Evolutionary conservation across 2,888 invertebrate genomes (phyloP).

Genomic region (Sclerodermus sp.): DNA sequence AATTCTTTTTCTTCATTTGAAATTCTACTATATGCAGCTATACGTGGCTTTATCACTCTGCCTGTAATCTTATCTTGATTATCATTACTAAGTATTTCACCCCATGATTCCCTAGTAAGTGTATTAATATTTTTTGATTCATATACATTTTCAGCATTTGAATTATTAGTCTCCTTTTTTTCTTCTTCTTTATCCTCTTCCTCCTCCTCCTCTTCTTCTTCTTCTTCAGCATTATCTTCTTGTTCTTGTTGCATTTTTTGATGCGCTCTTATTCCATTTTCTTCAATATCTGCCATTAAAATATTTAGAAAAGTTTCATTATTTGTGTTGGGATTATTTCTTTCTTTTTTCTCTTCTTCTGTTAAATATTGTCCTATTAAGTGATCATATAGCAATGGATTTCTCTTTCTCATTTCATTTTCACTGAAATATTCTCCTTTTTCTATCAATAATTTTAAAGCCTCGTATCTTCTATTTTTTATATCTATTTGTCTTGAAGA

Average conservation of each 20-base stretch:
- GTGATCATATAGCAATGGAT: constrained; percentile 88
- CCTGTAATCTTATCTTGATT: constrained; percentile 50
- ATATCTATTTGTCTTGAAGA: constrained; percentile 62
- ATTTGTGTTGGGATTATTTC: constrained; percentile 65
- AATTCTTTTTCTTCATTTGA: constrained; percentile 63
- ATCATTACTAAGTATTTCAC: constrained; percentile 10
- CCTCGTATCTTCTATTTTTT: constrained; percentile 81
- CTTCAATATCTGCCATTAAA: constrained; percentile 79
- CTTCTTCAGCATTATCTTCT: constrained; percentile 61
- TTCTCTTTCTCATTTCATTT: constrained; percentile 89
- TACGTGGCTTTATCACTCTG: constrained; percentile 49
- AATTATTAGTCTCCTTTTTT: constrained; percentile 35
- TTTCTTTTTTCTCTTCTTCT: constrained; percentile 70
- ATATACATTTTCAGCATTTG: background rate
- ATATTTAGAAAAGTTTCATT: constrained; percentile 72
- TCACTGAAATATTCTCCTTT: constrained; percentile 85
- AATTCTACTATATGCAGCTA: constrained; percentile 27
- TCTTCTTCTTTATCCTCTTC: constrained; percentile 51
- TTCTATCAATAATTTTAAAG: constrained; percentile 72
- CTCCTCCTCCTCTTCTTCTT: constrained; percentile 47
- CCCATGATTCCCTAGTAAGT: constrained; percentile 23
- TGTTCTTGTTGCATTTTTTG: constrained; percentile 66
- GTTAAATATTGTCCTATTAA: constrained; percentile 84
- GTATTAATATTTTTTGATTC: constrained; percentile 39
- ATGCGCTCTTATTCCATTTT: constrained; percentile 67